These are phyloP conservation scores for Drosophila sp. DNA, from an alignment of 1,140 invertebrate genomes.

Conservation along the genomic window DNA sequence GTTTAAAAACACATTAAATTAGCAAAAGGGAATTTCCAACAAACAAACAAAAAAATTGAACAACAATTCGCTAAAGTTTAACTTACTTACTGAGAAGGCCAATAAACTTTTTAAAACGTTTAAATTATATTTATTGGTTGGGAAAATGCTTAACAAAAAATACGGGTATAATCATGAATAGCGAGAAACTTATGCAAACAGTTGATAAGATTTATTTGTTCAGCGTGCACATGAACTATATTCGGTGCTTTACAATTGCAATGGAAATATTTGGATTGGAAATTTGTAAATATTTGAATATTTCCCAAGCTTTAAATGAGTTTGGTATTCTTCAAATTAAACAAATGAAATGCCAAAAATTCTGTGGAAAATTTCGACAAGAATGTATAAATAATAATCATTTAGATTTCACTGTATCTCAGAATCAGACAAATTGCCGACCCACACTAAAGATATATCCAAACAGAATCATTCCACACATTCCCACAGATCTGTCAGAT, in stretches of 20 bases:
- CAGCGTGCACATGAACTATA: not conserved
- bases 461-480: slow-evolving; percentile 6
- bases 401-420: not conserved
- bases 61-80: not conserved
- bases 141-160: slow-evolving; percentile 1
- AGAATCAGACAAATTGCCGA: not conserved
- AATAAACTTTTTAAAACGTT: not conserved
- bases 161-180: slow-evolving; percentile 22
- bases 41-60: slow-evolving; percentile 5
- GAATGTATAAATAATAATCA: slow-evolving; percentile 26
- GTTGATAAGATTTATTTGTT: slow-evolving; percentile 18
- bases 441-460: not conserved
- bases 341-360: slow-evolving; percentile 4
- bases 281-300: slow-evolving; percentile 10
- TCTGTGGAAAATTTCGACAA: slow-evolving; percentile 1
- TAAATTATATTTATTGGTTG: slow-evolving; percentile 7
- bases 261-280: not conserved
- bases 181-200: slow-evolving; percentile 3
- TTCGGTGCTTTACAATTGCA: not conserved
- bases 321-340: not conserved
- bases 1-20: slow-evolving; percentile 19
- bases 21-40: slow-evolving; percentile 17
- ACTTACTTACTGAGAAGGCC: slow-evolving; percentile 2
- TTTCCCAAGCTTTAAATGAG: slow-evolving; percentile 10
- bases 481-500: not conserved